Evolutionary conservation across 2,888 invertebrate species (phyloP), one percentile per base, ranked within the genome.

Genomic region (Piscicola geometra): DNA sequence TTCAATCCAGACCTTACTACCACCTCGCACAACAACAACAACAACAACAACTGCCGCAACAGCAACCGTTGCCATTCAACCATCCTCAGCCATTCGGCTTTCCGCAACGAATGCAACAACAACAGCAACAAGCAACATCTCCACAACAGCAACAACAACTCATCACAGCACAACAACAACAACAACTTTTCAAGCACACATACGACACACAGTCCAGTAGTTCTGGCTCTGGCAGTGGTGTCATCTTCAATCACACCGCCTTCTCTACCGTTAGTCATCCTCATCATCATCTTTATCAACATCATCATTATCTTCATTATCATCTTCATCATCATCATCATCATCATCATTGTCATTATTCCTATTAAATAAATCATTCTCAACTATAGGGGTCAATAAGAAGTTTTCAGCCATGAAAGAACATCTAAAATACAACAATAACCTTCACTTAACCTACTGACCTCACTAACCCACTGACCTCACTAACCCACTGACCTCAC

Each of bases 141-240:
- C 60, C 60, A 56, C 60, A 56, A 73, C 64, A 64, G 9, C 67
- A 67, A 33, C 33, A 30, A 32, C 32, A 28, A 3, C 2, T 15
- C 5, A 15, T 28, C 30, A 12, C 9, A 64, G 15, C n/a, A 28
- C 72, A 72, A 72, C 73, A n/a, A 1, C 73, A 73, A 33, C 73
- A 64, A 28, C 60, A 28, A 21, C 30, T 35, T 25, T 64, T 25
- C 36, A 73, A 73, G 36, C 73, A 76, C 68, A 33, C 76, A 15
- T 74, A 70, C 50, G 76, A 76, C 70, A 41, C 68, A 1, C 76
- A 76, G 66, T 73, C 66, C n/a, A 68, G 69, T 3, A 76, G 76
- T 47, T 76, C 76, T 3, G 76, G 76, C 30, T 76, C 76, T 30
- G 76, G 76, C 35, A 75, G 76, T 36, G 76, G 76, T 21, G 69